These are phyloP conservation scores for Callipepla squamata DNA, from an alignment of 2,113 vertebrate genomes.

Conservation along the genomic window DNA sequence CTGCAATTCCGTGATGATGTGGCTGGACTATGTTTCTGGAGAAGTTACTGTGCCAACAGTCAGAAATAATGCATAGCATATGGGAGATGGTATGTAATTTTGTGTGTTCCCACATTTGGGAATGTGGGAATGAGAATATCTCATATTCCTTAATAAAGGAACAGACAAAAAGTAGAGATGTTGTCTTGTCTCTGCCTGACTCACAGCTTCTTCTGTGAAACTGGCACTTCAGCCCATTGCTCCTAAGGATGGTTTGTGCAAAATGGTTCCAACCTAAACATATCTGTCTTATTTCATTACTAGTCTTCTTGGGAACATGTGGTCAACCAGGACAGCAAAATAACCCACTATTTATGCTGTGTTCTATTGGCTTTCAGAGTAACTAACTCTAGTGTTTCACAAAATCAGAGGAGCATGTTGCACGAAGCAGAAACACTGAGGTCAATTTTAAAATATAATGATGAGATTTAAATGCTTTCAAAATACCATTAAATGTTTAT, in stretches of 20 bases:
- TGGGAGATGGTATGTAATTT: not conserved
- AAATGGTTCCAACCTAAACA: not conserved
- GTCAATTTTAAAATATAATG: not conserved
- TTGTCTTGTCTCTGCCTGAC: not conserved
- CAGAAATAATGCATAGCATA: not conserved
- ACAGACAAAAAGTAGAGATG: rapidly evolving
- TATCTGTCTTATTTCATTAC: not conserved
- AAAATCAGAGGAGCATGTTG: not conserved
- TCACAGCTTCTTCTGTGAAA: not conserved
- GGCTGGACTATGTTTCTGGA: not conserved
- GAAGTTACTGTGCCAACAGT: not conserved
- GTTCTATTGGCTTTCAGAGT: not conserved
- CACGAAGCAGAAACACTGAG: not conserved
- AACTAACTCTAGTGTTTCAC: not conserved
- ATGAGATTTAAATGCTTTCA: not conserved
- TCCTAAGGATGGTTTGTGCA: not conserved
- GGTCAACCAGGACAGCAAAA: not conserved
- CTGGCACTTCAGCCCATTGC: not conserved
- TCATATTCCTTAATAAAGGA: not conserved
- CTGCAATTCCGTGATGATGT: not conserved
- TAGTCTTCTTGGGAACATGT: not conserved
- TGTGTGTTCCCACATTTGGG: not conserved
- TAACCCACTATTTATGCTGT: not conserved
- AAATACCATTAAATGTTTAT: constrained; percentile 13
- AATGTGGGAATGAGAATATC: not conserved